Evolutionary conservation across 2,797 vertebrate species (phyloP).

Genomic region (Benthosema pterotum): DNA sequence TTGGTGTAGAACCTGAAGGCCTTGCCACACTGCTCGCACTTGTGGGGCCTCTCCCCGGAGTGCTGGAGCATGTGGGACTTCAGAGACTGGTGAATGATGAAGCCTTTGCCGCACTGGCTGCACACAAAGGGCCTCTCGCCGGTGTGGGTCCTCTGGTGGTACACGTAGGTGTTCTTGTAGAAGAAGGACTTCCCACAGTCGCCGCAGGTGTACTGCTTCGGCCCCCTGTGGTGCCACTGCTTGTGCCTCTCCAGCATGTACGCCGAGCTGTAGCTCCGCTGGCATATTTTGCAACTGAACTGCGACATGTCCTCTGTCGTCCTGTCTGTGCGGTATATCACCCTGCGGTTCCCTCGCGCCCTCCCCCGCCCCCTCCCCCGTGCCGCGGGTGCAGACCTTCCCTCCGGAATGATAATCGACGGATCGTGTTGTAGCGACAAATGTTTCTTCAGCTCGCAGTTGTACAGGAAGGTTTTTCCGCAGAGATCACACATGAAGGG

Average conservation of each 20-base stretch:
- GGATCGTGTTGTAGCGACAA: constrained; percentile 56
- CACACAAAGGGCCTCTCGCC: constrained; percentile 74
- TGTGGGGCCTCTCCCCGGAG: constrained; percentile 69
- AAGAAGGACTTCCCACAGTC: constrained; percentile 73
- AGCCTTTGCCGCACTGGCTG: constrained; percentile 71
- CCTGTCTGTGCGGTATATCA: constrained; percentile 61
- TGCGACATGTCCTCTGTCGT: constrained; percentile 65
- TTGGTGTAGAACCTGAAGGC: constrained; percentile 68
- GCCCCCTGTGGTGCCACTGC: constrained; percentile 55
- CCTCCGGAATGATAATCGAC: neutral
- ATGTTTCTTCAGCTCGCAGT: constrained; percentile 77
- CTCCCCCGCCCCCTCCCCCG: too few species aligned
- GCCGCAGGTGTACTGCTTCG: constrained; percentile 65
- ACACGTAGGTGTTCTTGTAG: constrained; percentile 71
- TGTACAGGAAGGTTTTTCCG: constrained; percentile 71
- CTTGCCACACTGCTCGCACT: constrained; percentile 70
- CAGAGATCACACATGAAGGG: constrained; percentile 74
- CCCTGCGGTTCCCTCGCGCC: constrained; percentile 34
- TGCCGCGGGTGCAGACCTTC: too few species aligned
- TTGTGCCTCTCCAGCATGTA: constrained; percentile 64
- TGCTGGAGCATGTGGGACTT: constrained; percentile 72
- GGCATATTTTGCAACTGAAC: constrained; percentile 64
- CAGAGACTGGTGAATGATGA: constrained; percentile 66
- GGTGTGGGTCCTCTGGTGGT: constrained; percentile 70
- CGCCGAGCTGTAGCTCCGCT: constrained; percentile 53